Base-by-base conservation (phyloP, 1,140 invertebrate genomes). In the Trypoxylus dichotomus region DNA sequence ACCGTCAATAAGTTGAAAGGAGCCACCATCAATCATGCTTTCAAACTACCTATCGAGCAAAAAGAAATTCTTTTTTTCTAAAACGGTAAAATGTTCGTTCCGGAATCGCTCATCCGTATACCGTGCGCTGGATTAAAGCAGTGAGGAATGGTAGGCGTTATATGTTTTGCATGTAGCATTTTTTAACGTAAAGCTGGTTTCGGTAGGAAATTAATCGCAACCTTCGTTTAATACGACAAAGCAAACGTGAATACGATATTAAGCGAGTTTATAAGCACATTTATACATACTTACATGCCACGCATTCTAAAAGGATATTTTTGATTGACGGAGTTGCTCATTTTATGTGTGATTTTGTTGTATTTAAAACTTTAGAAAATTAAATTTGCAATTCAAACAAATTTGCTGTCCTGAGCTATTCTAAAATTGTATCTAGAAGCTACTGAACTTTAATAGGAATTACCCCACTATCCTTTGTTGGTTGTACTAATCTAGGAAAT, bases 11-110 rank as follows among this genome's bases (percentile, higher is more conserved):
- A 75, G 74, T 47, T 75, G 43, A 54, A 75, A 47, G 60, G 74
- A 75, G 27, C 42, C 25, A 54, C 74, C 43, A 75, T 75, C 74
- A 75, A 75, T 75, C 74, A 75, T 75, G 74, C 74, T 75, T 75
- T 75, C 43, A 75, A 75, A 75, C 74, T 25, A 47, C 41, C 74
- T 37, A 75, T 47, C 25, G 74, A 25, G 74, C 24, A 54, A 27
- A 29, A 75, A 74, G 41, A 75, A 75, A 43, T 27, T 15, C 24
- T 68, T 68, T 63, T 63, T 68, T 27, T 29, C 21, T 29, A 29
- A 68, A 29, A 25, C 19, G 24, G 60, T 27, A 68, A 68, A 68
- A 68, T 68, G 60, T 68, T 68, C 60, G 60, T 68, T 68, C 60
- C 60, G 60, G 60, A 68, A 68, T 68, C 27, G 60, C 11, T 68